phyloP scores from a whole-genome alignment of 2,113 vertebrate species.

The Calypte anna region DNA sequence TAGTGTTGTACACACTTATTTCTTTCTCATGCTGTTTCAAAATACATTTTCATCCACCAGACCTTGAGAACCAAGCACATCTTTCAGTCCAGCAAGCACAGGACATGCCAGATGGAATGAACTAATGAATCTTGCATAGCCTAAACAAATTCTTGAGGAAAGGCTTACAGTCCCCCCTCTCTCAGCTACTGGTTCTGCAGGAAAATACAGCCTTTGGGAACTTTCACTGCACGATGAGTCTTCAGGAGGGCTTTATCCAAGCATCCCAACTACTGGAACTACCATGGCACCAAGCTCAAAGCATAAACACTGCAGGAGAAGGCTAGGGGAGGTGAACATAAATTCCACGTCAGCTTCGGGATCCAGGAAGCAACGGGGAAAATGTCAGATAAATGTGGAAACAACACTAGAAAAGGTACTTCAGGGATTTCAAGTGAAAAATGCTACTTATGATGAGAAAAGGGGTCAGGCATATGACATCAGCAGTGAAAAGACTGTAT shows the following conservation, averaged over 20 bases:
- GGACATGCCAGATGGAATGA: background rate
- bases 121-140: rapidly evolving
- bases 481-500: background rate
- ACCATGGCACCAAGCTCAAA: background rate
- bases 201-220: background rate
- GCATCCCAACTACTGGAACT: background rate
- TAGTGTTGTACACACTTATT: background rate
- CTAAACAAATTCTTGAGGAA: background rate
- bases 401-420: background rate
- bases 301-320: background rate
- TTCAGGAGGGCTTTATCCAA: background rate
- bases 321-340: background rate
- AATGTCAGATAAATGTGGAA: background rate
- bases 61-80: background rate
- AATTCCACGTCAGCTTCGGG: background rate
- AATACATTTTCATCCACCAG: background rate
- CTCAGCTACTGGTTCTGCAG: background rate
- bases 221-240: background rate
- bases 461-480: background rate
- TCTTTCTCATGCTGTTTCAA: background rate
- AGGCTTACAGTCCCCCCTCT: background rate
- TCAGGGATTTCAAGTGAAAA: background rate
- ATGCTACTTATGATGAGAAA: background rate
- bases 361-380: background rate
- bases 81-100: background rate